phyloP scores from a whole-genome alignment of 2,888 invertebrate genomes.

The Drosophila algonquin region DNA sequence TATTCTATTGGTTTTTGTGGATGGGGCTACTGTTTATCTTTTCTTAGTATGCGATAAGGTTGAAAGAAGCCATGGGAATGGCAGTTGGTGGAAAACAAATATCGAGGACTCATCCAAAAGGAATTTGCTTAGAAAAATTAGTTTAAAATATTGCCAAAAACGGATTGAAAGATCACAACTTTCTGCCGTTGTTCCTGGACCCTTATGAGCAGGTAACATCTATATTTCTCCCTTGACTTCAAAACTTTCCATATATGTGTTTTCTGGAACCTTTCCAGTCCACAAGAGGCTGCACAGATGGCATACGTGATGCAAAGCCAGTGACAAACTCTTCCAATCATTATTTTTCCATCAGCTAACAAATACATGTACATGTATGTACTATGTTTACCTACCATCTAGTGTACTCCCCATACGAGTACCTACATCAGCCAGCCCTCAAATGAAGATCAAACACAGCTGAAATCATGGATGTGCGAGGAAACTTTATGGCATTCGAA shows the following conservation, averaged over 20 bases:
- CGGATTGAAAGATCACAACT: too few species aligned
- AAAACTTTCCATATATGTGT: constrained; percentile 15
- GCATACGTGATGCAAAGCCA: constrained; percentile 32
- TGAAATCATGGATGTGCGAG: constrained; percentile 9
- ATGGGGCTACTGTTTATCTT: neutral
- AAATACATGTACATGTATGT: constrained; percentile 41
- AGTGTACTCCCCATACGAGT: neutral
- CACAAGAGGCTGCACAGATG: constrained; percentile 5
- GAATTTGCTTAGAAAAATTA: neutral
- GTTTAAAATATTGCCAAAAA: too few species aligned
- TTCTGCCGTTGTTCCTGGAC: too few species aligned
- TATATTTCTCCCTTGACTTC: neutral
- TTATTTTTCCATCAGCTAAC: constrained; percentile 35
- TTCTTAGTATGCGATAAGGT: neutral
- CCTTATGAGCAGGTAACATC: too few species aligned
- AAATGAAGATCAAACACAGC: constrained; percentile 12
- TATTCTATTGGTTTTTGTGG: neutral
- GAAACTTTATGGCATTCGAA: constrained; percentile 48
- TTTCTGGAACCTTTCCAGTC: neutral
- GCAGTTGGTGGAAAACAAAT: neutral
- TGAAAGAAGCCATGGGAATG: neutral
- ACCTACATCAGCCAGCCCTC: neutral
- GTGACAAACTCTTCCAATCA: constrained; percentile 6
- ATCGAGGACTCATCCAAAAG: neutral
- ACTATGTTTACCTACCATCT: constrained; percentile 14